phyloP scores from a whole-genome alignment of 2,888 invertebrate genomes.

The Epirrhoe tristata region DNA sequence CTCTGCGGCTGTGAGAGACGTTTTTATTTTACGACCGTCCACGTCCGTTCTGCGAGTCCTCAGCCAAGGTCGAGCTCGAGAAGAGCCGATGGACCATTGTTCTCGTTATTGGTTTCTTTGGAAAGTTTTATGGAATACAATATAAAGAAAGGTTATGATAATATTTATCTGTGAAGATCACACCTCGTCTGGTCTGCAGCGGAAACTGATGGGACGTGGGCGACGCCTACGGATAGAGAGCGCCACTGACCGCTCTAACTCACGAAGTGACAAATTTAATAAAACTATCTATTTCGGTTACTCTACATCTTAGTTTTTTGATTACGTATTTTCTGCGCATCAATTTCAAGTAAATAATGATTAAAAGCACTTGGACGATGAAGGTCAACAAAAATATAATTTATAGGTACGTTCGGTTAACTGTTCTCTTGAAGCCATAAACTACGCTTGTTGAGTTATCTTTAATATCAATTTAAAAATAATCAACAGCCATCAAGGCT shows the following conservation, averaged over 20 bases:
- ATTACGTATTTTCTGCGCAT: slow-evolving; percentile 55
- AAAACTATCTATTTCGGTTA: slow-evolving; percentile 67
- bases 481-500: too few species aligned
- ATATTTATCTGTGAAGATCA: slow-evolving; percentile 41
- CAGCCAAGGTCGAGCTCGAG: slow-evolving; percentile 73
- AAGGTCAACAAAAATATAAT: slow-evolving; percentile 47
- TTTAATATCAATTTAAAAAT: background rate
- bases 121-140: slow-evolving; percentile 39
- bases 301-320: slow-evolving; percentile 50
- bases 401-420: slow-evolving; percentile 16
- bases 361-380: slow-evolving; percentile 46
- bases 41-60: slow-evolving; percentile 77
- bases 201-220: slow-evolving; percentile 77
- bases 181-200: slow-evolving; percentile 65
- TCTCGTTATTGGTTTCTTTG: slow-evolving; percentile 36
- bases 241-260: slow-evolving; percentile 68
- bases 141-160: slow-evolving; percentile 35
- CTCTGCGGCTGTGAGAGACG: slow-evolving; percentile 68
- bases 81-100: slow-evolving; percentile 49
- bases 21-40: slow-evolving; percentile 80
- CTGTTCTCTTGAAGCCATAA: background rate
- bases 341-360: slow-evolving; percentile 65
- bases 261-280: slow-evolving; percentile 69
- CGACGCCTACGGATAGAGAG: slow-evolving; percentile 72
- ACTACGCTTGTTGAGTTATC: background rate